Base-by-base conservation (phyloP, 2,888 invertebrate genomes). In the Polia nebulosa region DNA sequence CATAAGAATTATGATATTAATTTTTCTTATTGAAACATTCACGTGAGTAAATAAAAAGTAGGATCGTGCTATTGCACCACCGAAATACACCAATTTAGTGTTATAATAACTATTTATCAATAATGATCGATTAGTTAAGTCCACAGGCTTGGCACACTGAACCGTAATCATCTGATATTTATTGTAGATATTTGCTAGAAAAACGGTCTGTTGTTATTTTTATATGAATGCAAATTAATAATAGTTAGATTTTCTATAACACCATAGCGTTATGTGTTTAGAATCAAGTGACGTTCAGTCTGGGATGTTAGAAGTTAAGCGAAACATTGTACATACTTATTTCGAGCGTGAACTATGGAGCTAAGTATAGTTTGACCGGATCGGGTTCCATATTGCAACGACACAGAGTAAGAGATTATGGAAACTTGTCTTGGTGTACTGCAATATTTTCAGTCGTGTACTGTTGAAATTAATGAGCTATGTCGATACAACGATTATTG, bases 31-130 rank as follows among this genome's bases (percentile, higher is more conserved):
- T 84, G 87, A 90, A 87, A 90, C 89, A 87, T 80, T 89, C 90
- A 91, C 86, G 86, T 90, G 78, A 88, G 84, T 87, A 89, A 88
- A 88, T 89, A 88, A 88, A 88, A 89, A 91, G 91, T 95, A 95
- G 93, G 90, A 91, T 91, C 88, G 95, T 95, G 95, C 95, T 95
- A 94, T 95, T 95, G 95, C 95, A 95, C 95, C 93, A 94, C 93
- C 91, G 92, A 93, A 92, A 92, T 87, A 91, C 93, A 95, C 94
- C 94, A 94, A 95, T 89, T 85, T 93, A 95, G 93, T 86, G 86
- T 87, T 89, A 85, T 78, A 75, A 71, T 56, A 89, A 90, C 87
- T 89, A 90, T 85, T 87, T 87, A 92, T 88, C 84, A 85, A 88
- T 90, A 88, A 83, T 85, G 84, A 78, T n/a, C n/a, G n/a, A n/a